Base-by-base conservation (phyloP, 23 tunicate genomes). In the Ciona savignyi region DNA sequence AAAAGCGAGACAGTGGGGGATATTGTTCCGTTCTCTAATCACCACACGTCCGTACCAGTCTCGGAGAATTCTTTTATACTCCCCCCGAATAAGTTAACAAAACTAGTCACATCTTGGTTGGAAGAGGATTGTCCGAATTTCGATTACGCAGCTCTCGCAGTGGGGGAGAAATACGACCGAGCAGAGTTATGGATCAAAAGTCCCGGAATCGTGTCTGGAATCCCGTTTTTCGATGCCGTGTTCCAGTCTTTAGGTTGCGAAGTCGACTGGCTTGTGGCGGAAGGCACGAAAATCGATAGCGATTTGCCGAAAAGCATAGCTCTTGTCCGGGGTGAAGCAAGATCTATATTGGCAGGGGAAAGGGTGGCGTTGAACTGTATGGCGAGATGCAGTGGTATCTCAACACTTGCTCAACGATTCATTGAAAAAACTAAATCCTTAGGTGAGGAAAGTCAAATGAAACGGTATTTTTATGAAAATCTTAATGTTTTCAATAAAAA, bases 311-410 rank as follows among this genome's bases (percentile, higher is more conserved):
- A 63, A 22, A 63, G 23, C 4, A 63, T 63, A 63, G 67, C 67
- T 25, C 67, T 63, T 63, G 24, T 63, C 28, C 15, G 35, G 35
- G 42, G 42, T 68, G 35, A 29, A 21, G 42, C 42, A 68, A 24
- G 74, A 61, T 33, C 68, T 31, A 85, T 85, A 32, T 66, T 85
- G 28, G 29, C 74, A 1, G 93, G 93, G 15, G 93, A 85, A 68
- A 63, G 93, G 32, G 42, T 69, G 29, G 93, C 93, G 6, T 69
- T 85, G n/a, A 85, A 85, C 65, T 79, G 84, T 61, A 26, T 85
- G 67, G 67, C 75, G 25, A 61, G 93, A 68, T 34, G 80, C 27
- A 85, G 93, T 73, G 93, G 93, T 4, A 51, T 85, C 25, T 78
- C 93, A 2, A 74, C 93, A 42, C 15, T 42, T 6, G 56, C 56